These are phyloP conservation scores for Harpalus rubripes DNA, from an alignment of 2,888 invertebrate species.

Conservation along the genomic window DNA sequence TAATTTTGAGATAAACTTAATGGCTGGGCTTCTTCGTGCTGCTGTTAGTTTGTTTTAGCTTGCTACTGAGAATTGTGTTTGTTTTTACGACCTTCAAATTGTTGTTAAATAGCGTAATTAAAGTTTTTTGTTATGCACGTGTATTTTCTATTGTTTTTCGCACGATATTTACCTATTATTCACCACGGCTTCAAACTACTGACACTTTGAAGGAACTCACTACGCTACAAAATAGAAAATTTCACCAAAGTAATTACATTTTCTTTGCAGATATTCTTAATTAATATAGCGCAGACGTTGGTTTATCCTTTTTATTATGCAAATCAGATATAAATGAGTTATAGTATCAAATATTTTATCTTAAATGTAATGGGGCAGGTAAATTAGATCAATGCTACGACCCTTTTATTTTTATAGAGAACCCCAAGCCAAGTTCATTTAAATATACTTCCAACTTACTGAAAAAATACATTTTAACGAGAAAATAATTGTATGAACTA, in stretches of 20 bases:
- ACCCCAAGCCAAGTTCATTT: no score
- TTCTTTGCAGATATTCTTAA: not conserved
- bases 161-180: slow-evolving; percentile 48
- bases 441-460: no score
- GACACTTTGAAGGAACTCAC: not conserved
- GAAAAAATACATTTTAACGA: no score
- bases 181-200: slow-evolving; percentile 14
- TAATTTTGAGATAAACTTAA: slow-evolving; percentile 42
- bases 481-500: no score
- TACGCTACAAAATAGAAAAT: not conserved
- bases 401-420: no score
- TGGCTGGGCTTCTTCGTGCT: slow-evolving; percentile 12
- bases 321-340: not conserved
- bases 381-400: no score
- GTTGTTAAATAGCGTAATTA: slow-evolving; percentile 43
- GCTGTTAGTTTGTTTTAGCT: slow-evolving; percentile 32
- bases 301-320: not conserved
- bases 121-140: slow-evolving; percentile 48
- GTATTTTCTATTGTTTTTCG: slow-evolving; percentile 44
- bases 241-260: slow-evolving; percentile 2
- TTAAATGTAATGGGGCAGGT: no score
- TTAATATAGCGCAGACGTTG: not conserved
- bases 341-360: not conserved
- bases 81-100: slow-evolving; percentile 48
- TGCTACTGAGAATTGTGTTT: slow-evolving; percentile 16